These are phyloP conservation scores for Drosophila erecta DNA, from an alignment of 1,140 invertebrate genomes.

Conservation along the genomic window DNA sequence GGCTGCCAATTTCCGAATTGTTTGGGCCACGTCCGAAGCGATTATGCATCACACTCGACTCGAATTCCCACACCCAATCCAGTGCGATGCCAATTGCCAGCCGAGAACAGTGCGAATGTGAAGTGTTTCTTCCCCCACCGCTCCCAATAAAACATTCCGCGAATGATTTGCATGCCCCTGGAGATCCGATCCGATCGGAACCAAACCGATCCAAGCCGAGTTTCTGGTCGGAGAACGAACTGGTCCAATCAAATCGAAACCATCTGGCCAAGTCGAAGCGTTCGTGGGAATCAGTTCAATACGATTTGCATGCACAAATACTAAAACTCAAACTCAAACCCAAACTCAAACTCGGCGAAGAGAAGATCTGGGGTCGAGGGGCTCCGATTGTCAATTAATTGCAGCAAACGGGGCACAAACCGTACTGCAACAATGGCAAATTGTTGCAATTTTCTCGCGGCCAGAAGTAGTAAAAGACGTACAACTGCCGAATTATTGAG, in stretches of 20 bases:
- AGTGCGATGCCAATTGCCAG: conserved; percentile 10
- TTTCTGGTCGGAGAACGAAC: conserved; percentile 22
- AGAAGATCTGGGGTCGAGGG: conserved; percentile 38
- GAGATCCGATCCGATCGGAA: conserved; percentile 54
- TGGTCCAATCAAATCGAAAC: conserved; percentile 76
- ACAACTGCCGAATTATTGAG: conserved; percentile 80
- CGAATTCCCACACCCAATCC: conserved; percentile 34
- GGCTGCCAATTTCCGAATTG: conserved; percentile 50
- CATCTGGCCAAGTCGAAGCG: conserved; percentile 66
- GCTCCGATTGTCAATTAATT: conserved; percentile 78
- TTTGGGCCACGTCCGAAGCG: conserved; percentile 41
- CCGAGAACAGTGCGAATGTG: conserved; percentile 49
- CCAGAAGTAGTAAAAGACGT: conserved; percentile 57
- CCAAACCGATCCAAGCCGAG: conserved; percentile 38
- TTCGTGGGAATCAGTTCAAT: conserved; percentile 83
- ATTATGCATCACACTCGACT: conserved; percentile 47
- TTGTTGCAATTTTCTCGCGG: conserved; percentile 80
- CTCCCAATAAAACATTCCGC: conserved; percentile 47
- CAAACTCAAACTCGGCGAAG: conserved; percentile 24
- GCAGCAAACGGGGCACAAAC: conserved; percentile 54
- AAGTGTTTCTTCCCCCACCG: conserved; percentile 42
- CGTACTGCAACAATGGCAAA: conserved; percentile 64
- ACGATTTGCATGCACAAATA: conserved; percentile 74
- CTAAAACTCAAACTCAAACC: conserved; percentile 36
- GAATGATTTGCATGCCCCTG: conserved; percentile 75